A percentile compares a stretch with the other conserved stretches of the same genome.
phyloP scores from a whole-genome alignment of 2,888 invertebrate genomes.

The Arenicola marina region DNA sequence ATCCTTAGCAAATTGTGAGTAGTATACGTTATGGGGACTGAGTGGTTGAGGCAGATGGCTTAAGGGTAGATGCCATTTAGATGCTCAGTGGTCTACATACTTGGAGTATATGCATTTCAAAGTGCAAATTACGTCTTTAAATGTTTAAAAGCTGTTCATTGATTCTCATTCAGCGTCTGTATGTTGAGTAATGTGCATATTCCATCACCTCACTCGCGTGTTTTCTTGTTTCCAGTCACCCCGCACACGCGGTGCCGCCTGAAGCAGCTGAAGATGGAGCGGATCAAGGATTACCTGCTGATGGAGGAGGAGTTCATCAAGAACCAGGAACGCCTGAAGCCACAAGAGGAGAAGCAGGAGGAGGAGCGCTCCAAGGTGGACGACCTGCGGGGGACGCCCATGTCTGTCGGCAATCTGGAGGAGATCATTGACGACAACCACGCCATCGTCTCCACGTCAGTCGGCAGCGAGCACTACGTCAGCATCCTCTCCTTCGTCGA shows the following conservation, averaged over 20 bases:
- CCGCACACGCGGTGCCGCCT: conserved; percentile 96
- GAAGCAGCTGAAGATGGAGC: conserved; percentile 90
- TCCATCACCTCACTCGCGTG: neutral
- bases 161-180: too few relatives aligned
- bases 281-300: conserved; percentile 96
- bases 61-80: too few relatives aligned
- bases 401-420: conserved; percentile 99
- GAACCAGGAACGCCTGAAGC: conserved; percentile 96
- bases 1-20: too few relatives aligned
- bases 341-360: conserved; percentile 99
- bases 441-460: conserved; percentile 98
- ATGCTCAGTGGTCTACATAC: neutral
- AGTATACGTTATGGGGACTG: too few relatives aligned
- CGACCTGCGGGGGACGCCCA: conserved; percentile 97
- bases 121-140: neutral
- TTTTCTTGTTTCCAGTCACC: conserved; percentile 70
- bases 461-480: conserved; percentile 99
- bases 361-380: conserved; percentile 98
- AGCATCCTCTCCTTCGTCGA: conserved; percentile 99
- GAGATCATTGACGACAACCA: conserved; percentile 99
- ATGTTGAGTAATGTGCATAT: neutral
- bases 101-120: neutral
- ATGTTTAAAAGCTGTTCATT: neutral
- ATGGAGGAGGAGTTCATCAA: conserved; percentile 99
- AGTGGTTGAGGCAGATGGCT: too few relatives aligned